Conservation (phyloP, 2,888 invertebrate genomes). For the Drosophila flavopinicola region DNA sequence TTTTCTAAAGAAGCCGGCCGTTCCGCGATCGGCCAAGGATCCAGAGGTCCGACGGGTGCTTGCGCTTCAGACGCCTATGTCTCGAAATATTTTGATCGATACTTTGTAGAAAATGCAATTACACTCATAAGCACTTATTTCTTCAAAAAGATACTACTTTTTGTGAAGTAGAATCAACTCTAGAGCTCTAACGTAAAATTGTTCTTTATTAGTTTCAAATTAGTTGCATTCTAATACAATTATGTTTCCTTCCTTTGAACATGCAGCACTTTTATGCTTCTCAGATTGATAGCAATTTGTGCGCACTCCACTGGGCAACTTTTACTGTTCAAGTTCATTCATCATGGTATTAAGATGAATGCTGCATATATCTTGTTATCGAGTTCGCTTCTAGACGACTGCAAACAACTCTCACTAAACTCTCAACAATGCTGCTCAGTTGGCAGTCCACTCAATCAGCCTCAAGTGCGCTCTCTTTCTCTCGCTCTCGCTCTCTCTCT, state of each 20-base stretch:
- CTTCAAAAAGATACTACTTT: too few species aligned
- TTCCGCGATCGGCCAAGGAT: too few species aligned
- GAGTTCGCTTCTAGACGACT: slow-evolving; percentile 14
- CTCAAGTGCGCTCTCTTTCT: slow-evolving; percentile 33
- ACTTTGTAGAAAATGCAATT: too few species aligned
- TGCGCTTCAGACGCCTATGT: too few species aligned
- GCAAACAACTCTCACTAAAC: slow-evolving; percentile 14
- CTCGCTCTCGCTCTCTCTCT: neutral
- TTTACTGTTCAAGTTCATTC: slow-evolving; percentile 13
- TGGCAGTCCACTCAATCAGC: slow-evolving; percentile 69
- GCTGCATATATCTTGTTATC: slow-evolving; percentile 1
- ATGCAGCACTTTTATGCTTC: neutral
- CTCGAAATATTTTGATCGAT: too few species aligned
- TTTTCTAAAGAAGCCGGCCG: too few species aligned
- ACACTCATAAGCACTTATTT: too few species aligned
- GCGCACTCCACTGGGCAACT: slow-evolving; percentile 6
- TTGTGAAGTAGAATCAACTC: too few species aligned
- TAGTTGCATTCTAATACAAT: neutral
- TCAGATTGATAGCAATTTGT: slow-evolving; percentile 2
- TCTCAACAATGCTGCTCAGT: slow-evolving; percentile 45
- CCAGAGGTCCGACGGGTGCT: too few species aligned
- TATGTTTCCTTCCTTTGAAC: neutral
- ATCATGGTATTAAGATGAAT: slow-evolving; percentile 16
- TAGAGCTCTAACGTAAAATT: too few species aligned
- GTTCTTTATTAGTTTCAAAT: too few species aligned